Conservation (phyloP, 1,140 invertebrate genomes). For the Zaprionus gabonicus region DNA sequence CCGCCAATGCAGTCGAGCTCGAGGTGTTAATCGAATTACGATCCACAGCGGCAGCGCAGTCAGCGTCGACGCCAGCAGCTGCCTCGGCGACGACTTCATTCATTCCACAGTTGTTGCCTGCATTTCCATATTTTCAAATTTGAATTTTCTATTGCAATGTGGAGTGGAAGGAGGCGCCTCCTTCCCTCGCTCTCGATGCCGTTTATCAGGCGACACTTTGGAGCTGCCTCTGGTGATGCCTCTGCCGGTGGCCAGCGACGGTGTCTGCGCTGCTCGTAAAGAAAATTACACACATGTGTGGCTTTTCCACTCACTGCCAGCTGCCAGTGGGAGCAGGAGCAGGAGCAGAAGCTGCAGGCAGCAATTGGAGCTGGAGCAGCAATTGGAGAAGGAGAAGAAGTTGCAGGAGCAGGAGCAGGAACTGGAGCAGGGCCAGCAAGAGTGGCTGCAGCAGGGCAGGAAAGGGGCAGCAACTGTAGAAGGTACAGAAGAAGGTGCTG, state of each 20-base stretch:
- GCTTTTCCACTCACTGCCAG: slow-evolving; percentile 53
- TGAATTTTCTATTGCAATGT: slow-evolving; percentile 69
- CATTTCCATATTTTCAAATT: slow-evolving; percentile 82
- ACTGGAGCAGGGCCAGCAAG: slow-evolving; percentile 8
- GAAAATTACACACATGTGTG: slow-evolving; percentile 81
- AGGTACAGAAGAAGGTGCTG: no score
- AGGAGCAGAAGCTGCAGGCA: background rate
- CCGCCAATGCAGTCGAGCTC: slow-evolving; percentile 37
- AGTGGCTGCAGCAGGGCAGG: background rate
- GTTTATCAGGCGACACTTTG: slow-evolving; percentile 71
- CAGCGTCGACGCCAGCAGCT: slow-evolving; percentile 17
- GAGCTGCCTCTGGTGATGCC: slow-evolving; percentile 9
- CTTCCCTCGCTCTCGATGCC: slow-evolving; percentile 37
- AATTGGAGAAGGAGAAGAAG: background rate
- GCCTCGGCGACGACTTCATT: slow-evolving; percentile 22
- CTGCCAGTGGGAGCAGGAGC: background rate
- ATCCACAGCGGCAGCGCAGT: slow-evolving; percentile 19
- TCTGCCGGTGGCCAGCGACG: background rate
- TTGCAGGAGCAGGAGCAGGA: background rate
- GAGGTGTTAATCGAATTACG: slow-evolving; percentile 81
- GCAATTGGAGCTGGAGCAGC: background rate
- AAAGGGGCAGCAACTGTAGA: no score
- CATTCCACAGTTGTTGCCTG: slow-evolving; percentile 14
- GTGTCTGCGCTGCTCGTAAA: slow-evolving; percentile 48
- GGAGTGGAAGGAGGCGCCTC: background rate